Evolutionary conservation across 2,113 vertebrate species (phyloP), one percentile per base, ranked within the genome.

Genomic region (Grallaria varia): DNA sequence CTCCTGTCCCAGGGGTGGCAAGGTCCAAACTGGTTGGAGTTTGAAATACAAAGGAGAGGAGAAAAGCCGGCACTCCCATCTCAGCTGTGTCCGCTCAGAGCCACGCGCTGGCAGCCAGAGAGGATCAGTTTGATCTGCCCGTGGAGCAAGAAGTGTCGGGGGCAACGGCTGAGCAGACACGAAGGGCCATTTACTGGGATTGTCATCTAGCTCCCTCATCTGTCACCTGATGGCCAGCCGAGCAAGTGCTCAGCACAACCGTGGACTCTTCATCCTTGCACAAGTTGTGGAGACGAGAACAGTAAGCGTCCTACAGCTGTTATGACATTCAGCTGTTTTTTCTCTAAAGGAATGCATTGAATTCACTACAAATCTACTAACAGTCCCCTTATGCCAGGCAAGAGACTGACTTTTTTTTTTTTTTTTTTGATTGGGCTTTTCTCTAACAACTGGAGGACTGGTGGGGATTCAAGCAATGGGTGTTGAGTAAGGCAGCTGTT

Each of bases 151-250:
- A 77, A 62, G 82, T 74, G 76, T n/a, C 14, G 35, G 73, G 55
- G 80, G 73, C 17, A 4, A 90, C 52, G 75, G 66, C 69, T 80
- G 89, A 84, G 90, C 73, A 79, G 89, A 82, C 62, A 87, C 59
- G 14, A 94, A 90, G 77, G 69, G 82, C 64, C 88, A 68, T 84
- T 95, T 83, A 73, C 20, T 90, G 92, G 71, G 80, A 95, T 80
- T 93, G 80, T 74, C 71, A 49, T 85, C 85, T 83, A 74, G 87
- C 81, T 92, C 81, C 93, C 89, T 92, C 91, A 64, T 93, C 96
- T 93, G 95, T 97, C 87, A 96, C 89, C 92, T 89, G 94, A 97
- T 96, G 96, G 96, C 66, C 89, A 89, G 93, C 76, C 94, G 91
- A 90, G 84, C 44, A 66, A 94, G 82, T 12, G n/a, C 87, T 93